Evolutionary conservation across 2,888 invertebrate genomes (phyloP), one percentile per base, ranked within the genome.

Genomic region (Luffia ferchaultella): DNA sequence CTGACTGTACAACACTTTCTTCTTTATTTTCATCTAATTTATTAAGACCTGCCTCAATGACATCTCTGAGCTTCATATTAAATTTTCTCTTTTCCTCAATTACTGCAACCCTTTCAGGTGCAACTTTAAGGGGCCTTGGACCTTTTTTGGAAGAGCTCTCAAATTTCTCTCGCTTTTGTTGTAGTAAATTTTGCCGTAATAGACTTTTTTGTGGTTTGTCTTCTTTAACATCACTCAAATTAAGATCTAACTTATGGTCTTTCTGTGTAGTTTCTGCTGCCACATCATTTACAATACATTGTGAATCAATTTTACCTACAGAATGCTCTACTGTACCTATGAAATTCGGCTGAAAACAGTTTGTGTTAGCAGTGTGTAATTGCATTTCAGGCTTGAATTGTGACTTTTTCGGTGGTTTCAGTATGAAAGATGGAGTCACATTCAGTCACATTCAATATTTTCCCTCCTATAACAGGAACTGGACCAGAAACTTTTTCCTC

Each of bases 71-170:
- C 57, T 72, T 79, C 69, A 75, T 78, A 58, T 82, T 82, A 55
- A 77, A 80, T 52, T 72, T 69, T 53, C 83, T 67, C 57, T 83
- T 83, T 59, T 73, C 64, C 56, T 71, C 64, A 51, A 82, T 82
- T 40, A 66, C 73, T 45, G 78, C 79, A 41, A 64, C 55, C 58
- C 76, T 71, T 58, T 76, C 74, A n/a, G 49, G 42, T 3, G 49
- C 19, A 2, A 49, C 9, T 46, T 46, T 46, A 20, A 46, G 9
- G 12, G 3, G 12, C 12, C 12, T 30, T 7, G 30, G 12, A 30
- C 12, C 12, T 30, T 12, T 30, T 30, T 30, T 30, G 30, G 30
- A 30, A 7, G 40, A 53, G 48, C 45, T 56, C 59, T 45, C n/a
- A n/a, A n/a, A n/a, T n/a, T n/a, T n/a, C n/a, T n/a, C n/a, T n/a